Percentiles rank a stretch among this genome's conserved stretches.
Evolutionary conservation across 2,888 invertebrate species (phyloP).

Genomic region (Drosophila prostipennis): DNA sequence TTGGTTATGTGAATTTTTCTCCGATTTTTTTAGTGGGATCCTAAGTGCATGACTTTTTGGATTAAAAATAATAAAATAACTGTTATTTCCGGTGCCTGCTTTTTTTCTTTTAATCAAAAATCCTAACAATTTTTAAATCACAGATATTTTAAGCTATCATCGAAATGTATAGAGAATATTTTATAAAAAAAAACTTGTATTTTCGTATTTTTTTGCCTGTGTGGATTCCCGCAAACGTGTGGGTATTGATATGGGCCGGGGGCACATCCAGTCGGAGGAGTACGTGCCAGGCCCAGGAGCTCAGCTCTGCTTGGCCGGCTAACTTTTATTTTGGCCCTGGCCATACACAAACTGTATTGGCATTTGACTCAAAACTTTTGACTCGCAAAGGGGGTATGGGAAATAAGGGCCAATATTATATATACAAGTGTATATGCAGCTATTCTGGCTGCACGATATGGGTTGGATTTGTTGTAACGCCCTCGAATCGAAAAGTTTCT

Average conservation of each 20-base stretch:
- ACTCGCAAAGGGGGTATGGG: constrained; percentile 26
- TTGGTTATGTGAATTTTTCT: too few relatives aligned
- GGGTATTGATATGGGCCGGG: constrained; percentile 70
- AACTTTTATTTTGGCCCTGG: constrained; percentile 51
- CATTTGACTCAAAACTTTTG: constrained; percentile 77
- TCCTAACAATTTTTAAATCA: too few relatives aligned
- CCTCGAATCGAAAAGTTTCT: constrained; percentile 64
- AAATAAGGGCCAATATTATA: constrained; percentile 8
- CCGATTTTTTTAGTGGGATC: too few relatives aligned
- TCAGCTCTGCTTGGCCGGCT: constrained; percentile 43
- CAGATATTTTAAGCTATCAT: too few relatives aligned
- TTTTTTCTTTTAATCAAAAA: background rate
- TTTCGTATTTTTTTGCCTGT: constrained; percentile 2
- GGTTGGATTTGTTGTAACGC: constrained; percentile 55
- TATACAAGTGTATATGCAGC: constrained; percentile 14
- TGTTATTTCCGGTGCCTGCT: too few relatives aligned
- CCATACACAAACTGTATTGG: constrained; percentile 70
- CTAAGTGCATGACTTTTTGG: too few relatives aligned
- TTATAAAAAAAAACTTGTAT: too few relatives aligned
- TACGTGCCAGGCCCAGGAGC: constrained; percentile 38
- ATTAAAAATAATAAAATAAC: too few relatives aligned
- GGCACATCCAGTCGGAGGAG: constrained; percentile 43
- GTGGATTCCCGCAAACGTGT: constrained; percentile 56
- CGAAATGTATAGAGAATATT: too few relatives aligned
- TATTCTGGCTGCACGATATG: constrained; percentile 16